Evolutionary conservation across 2,113 vertebrate genomes (phyloP).

Genomic region (Hydrochoerus hydrochaeris): DNA sequence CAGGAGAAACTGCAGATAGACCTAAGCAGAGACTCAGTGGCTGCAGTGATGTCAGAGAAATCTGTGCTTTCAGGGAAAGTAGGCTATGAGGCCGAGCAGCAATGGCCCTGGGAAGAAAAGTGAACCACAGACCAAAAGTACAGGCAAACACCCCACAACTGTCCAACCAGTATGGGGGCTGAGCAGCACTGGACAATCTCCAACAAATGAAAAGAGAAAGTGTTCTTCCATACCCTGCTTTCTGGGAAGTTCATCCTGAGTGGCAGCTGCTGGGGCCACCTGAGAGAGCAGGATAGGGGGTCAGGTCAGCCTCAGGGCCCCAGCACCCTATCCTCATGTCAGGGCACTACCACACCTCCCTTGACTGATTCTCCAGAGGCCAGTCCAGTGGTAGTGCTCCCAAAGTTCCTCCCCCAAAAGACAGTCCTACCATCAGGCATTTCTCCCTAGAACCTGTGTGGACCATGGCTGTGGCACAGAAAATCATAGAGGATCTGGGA

Average conservation of each 20-base stretch:
- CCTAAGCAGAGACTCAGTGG: background rate
- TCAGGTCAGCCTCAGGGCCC: too few relatives aligned
- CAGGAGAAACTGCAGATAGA: background rate
- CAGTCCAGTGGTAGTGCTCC: background rate
- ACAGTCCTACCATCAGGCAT: background rate
- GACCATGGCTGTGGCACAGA: background rate
- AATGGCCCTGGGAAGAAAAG: too few relatives aligned
- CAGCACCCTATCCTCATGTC: background rate
- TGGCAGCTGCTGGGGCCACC: background rate
- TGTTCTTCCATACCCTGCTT: background rate
- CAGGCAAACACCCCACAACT: background rate
- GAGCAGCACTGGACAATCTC: background rate
- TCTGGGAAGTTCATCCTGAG: background rate
- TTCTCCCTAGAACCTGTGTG: background rate
- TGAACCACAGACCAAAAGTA: background rate
- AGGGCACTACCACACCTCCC: background rate
- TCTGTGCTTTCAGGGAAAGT: rapidly evolving
- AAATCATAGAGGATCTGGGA: background rate
- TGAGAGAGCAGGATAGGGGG: background rate
- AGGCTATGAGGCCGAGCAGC: background rate
- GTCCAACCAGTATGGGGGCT: background rate
- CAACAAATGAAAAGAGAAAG: background rate
- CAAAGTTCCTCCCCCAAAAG: too few relatives aligned
- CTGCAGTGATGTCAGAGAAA: background rate
- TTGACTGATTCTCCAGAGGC: background rate